Percentiles rank a stretch among this genome's conserved stretches.
phyloP scores from a whole-genome alignment of 1,140 invertebrate species.

The Nasonia giraulti region DNA sequence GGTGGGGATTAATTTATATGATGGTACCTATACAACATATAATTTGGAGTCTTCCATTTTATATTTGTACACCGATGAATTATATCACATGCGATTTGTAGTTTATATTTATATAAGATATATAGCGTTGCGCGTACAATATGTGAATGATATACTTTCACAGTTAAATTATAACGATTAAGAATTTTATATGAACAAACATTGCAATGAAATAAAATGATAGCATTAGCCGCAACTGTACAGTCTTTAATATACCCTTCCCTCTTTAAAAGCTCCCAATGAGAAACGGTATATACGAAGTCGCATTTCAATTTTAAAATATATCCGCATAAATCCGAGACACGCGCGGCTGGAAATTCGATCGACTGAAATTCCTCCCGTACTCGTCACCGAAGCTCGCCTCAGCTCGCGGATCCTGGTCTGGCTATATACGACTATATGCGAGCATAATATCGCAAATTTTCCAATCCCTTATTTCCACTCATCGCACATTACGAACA shows the following conservation, averaged over 20 bases:
- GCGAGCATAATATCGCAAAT: conserved; percentile 20
- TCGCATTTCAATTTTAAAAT: too few relatives aligned
- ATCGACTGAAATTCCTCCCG: conserved; percentile 5
- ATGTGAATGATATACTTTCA: neutral
- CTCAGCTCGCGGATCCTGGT: neutral
- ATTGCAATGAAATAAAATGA: neutral
- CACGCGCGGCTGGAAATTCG: conserved; percentile 17
- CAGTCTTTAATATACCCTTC: neutral
- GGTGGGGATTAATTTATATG: too few relatives aligned
- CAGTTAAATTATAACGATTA: neutral
- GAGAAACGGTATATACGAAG: too few relatives aligned
- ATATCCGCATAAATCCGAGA: neutral
- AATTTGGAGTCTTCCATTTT: too few relatives aligned
- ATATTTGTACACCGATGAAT: too few relatives aligned
- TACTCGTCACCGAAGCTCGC: neutral
- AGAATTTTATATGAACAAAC: neutral
- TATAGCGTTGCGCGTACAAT: neutral
- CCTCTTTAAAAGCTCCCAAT: neutral
- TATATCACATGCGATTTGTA: neutral
- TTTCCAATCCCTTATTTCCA: neutral
- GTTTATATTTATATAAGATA: neutral
- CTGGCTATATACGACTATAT: neutral
- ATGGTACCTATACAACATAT: too few relatives aligned
- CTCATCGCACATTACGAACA: neutral
- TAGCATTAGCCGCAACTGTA: neutral